Evolutionary conservation across 2,888 invertebrate genomes (phyloP), one percentile per base, ranked within the genome.

Genomic region (Phengaris alcon): DNA sequence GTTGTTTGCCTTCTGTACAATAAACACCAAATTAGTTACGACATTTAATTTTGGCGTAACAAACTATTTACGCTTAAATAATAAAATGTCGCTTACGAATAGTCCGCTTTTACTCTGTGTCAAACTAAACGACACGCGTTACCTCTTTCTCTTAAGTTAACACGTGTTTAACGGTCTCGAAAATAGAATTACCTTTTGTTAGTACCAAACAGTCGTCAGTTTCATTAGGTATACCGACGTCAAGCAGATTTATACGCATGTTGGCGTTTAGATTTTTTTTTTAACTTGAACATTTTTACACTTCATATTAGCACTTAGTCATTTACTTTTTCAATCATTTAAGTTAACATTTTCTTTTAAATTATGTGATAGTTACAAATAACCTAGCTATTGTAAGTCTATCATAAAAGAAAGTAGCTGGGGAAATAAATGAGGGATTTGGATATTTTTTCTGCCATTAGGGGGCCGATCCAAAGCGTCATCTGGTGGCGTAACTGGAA

Each of bases 111-210:
- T 22, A 72, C 22, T 9, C 22, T 72, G 72, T 72, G 54, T 54
- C 72, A 52, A 72, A 72, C 52, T 54, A 35, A 69, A 15, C 72
- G 54, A 15, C 13, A 72, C 72, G 35, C 51, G 15, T 70, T 52
- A 15, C 70, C 15, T 48, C 48, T 48, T 48, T 22, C 48, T 48
- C 48, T 48, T 48, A 46, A 46, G 22, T 64, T 64, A 64, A 22
- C 35, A 69, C 51, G 51, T 6, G 72, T 72, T 72, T 70, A 52
- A 72, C 51, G 72, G 12, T 10, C 35, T 54, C 44, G 22, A 13
- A 52, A 72, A 72, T 72, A 72, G 72, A 54, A 70, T 74, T 59
- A 59, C 13, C 35, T 76, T 69, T 59, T 76, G 83, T 83, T 85
- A 4, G 64, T 64, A 64, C 35, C 35, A 22, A 22, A 10, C 22